phyloP scores from a whole-genome alignment of 2,113 vertebrate genomes.

The Sapajus apella region DNA sequence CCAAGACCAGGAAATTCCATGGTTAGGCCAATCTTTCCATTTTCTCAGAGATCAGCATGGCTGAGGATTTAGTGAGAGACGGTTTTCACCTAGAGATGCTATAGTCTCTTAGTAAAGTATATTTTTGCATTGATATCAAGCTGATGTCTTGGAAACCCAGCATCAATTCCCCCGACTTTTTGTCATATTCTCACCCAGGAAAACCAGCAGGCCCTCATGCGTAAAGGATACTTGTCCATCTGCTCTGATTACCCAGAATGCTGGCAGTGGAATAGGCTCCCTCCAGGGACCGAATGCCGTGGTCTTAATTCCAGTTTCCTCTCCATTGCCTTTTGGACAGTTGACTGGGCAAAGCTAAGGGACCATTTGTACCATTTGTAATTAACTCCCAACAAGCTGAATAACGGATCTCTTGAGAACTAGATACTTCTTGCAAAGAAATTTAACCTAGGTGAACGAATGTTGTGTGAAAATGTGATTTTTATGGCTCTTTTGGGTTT shows the following conservation, averaged over 20 bases:
- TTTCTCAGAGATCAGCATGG: slow-evolving; percentile 14
- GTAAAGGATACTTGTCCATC: neutral
- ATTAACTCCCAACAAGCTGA: neutral
- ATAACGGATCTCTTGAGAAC: neutral
- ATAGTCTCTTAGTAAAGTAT: neutral
- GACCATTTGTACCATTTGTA: neutral
- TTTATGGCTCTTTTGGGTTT: neutral
- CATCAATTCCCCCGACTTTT: neutral
- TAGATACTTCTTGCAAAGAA: neutral
- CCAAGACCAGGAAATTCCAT: slow-evolving; percentile 64
- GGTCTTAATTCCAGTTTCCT: neutral
- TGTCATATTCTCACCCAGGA: neutral
- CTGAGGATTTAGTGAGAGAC: neutral
- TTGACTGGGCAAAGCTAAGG: neutral
- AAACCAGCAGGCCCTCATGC: neutral
- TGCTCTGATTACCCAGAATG: neutral
- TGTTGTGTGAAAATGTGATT: neutral
- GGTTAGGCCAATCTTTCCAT: slow-evolving; percentile 28
- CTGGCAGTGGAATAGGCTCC: neutral
- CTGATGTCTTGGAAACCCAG: neutral
- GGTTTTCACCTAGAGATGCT: neutral
- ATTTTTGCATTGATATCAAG: neutral
- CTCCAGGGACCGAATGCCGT: neutral
- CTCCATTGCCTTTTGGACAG: neutral
- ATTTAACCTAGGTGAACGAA: neutral